Evolutionary conservation across 30 jellyfish, hydroid and myxozoan genomes (phyloP), one percentile per base, ranked within the genome.

Genomic region (Mastigias papua): DNA sequence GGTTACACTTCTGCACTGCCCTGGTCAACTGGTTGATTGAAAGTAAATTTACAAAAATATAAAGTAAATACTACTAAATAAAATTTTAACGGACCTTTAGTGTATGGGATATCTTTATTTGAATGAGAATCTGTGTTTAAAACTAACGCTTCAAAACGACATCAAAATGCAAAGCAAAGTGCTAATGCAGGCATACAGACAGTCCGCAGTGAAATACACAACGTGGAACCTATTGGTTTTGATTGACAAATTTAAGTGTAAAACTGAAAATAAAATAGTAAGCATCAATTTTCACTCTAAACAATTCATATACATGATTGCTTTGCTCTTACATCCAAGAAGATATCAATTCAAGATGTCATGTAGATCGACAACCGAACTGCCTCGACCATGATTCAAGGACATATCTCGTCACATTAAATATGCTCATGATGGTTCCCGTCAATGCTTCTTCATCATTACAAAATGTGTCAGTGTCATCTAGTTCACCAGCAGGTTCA

Each of bases 361-460:
- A 63, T 17, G 37, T 4, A 35, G 46, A 63, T 26, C 42, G n/a
- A n/a, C n/a, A n/a, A n/a, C 42, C 74, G 20, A 1, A 63, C 23
- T 1, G 11, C 81, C 81, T 67, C 85, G 92, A 67, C 92, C 85
- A 70, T 82, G 85, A 67, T 66, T 82, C 85, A 10, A 82, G 76
- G 48, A 82, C 77, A 65, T 73, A 85, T 85, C 94, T 85, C 88
- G 94, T 78, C 91, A 76, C 89, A 70, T 80, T 78, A 34, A 88
- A 71, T 78, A 88, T 70, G 71, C 90, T 80, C 97, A 88, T 88
- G 80, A 88, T 88, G 89, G 91, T 88, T 62, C 97, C 97, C 7
- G 91, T 37, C 97, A 88, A 88, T 78, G 97, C 97, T 88, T 88
- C 97, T 19, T 88, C 97, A 6, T 88, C 91, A 79, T 75, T 72